These are phyloP conservation scores for Acholoe squamosa DNA, from an alignment of 2,888 invertebrate species.

Conservation along the genomic window DNA sequence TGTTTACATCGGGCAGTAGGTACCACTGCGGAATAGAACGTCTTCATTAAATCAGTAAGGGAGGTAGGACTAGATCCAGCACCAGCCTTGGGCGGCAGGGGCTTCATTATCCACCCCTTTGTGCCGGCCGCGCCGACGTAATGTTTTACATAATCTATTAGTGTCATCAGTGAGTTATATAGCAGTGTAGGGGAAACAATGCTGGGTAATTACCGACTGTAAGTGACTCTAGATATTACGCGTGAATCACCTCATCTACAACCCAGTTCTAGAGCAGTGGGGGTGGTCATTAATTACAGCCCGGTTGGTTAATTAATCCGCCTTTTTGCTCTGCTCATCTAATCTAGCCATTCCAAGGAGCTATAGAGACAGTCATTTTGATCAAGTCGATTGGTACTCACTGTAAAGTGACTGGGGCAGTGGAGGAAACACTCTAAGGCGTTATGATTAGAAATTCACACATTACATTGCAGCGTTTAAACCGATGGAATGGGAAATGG, in stretches of 20 bases:
- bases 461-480: too few species aligned
- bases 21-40: background rate
- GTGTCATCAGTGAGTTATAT: slow-evolving; percentile 51
- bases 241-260: background rate
- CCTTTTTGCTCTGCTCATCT: background rate
- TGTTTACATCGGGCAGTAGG: background rate
- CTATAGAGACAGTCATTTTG: background rate
- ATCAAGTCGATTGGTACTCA: too few species aligned
- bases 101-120: background rate
- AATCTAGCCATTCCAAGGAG: background rate
- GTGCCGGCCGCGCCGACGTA: background rate
- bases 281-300: slow-evolving; percentile 21
- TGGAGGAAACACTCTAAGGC: too few species aligned
- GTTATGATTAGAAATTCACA: too few species aligned
- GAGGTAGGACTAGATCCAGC: background rate
- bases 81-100: background rate
- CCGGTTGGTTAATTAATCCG: background rate
- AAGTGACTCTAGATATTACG: slow-evolving; percentile 43
- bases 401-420: too few species aligned
- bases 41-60: background rate
- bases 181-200: background rate
- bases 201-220: background rate
- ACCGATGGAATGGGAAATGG: too few species aligned
- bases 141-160: slow-evolving; percentile 54
- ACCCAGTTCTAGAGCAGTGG: background rate